These are phyloP conservation scores for Panzeria rudis DNA, from an alignment of 2,888 invertebrate species.

Conservation along the genomic window DNA sequence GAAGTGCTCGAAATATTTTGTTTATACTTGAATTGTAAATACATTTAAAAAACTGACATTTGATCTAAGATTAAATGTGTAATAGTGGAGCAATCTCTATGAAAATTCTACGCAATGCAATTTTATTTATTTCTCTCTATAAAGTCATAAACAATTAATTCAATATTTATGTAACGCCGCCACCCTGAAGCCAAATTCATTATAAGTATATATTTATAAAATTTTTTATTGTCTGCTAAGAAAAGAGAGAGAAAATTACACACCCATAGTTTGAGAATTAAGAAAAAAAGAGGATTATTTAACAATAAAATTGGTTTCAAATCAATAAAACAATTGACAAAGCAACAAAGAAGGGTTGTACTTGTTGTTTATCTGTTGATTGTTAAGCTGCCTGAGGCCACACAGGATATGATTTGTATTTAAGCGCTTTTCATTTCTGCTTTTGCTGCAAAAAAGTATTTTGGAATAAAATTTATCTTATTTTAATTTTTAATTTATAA, in stretches of 20 bases:
- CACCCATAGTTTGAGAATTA: conserved; percentile 31
- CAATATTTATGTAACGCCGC: conserved; percentile 46
- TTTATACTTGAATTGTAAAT: background rate
- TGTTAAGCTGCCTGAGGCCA: conserved; percentile 53
- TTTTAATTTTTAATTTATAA: background rate
- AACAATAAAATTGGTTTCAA: conserved; percentile 59
- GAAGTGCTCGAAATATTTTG: conserved; percentile 38
- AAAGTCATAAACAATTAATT: conserved; percentile 57
- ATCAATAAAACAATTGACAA: conserved; percentile 50
- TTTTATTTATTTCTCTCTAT: conserved; percentile 30
- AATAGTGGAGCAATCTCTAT: conserved; percentile 5
- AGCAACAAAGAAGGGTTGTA: background rate
- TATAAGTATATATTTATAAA: background rate
- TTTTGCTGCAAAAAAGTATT: background rate
- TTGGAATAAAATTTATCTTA: background rate
- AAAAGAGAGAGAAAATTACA: conserved; percentile 22
- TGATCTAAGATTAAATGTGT: background rate
- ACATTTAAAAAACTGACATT: conserved; percentile 32
- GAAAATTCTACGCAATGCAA: conserved; percentile 31
- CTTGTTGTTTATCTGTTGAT: conserved; percentile 32
- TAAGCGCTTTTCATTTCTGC: conserved; percentile 35
- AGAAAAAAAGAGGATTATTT: conserved; percentile 42
- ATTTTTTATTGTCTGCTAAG: conserved; percentile 39
- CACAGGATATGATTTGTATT: conserved; percentile 64
- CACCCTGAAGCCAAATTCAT: conserved; percentile 73